A percentile compares a stretch with the other conserved stretches of the same genome.
Conservation (phyloP, 2,113 vertebrate species). For the Capreolus pygargus region DNA sequence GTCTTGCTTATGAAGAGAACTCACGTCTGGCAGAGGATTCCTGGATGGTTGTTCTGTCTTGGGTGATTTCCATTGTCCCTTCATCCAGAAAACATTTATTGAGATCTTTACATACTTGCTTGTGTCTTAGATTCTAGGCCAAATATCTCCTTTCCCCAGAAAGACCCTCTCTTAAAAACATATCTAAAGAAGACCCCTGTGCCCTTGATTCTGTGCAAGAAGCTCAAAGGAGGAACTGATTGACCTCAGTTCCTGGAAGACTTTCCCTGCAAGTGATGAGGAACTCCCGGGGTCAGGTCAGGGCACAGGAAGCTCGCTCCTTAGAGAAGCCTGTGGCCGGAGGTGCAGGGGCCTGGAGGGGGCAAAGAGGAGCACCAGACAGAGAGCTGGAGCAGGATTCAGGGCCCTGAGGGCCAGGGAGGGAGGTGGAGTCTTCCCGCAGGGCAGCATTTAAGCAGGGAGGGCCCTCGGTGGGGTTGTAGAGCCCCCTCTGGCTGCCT, state of each 20-base stretch:
- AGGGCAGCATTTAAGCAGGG: neutral
- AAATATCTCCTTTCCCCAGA: neutral
- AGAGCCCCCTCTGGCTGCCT: neutral
- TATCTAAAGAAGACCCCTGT: neutral
- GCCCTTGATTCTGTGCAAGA: neutral
- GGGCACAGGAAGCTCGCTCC: neutral
- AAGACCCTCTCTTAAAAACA: neutral
- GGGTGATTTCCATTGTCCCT: neutral
- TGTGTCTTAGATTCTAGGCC: neutral
- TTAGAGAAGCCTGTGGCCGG: accelerated
- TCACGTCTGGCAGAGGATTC: neutral
- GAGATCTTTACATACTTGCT: neutral
- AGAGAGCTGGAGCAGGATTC: neutral
- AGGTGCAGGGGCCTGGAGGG: neutral
- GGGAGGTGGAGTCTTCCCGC: neutral
- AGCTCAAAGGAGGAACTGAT: neutral
- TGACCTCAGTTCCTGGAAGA: neutral
- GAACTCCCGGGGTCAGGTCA: too few relatives aligned
- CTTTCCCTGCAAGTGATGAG: neutral
- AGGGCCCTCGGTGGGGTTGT: accelerated
- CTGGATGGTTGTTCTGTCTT: neutral
- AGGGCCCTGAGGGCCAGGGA: neutral
- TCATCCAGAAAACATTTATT: neutral
- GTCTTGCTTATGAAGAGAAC: neutral
- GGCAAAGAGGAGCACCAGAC: neutral